Conservation (phyloP, 2,113 vertebrate species). For the Eurystomus gularis region DNA sequence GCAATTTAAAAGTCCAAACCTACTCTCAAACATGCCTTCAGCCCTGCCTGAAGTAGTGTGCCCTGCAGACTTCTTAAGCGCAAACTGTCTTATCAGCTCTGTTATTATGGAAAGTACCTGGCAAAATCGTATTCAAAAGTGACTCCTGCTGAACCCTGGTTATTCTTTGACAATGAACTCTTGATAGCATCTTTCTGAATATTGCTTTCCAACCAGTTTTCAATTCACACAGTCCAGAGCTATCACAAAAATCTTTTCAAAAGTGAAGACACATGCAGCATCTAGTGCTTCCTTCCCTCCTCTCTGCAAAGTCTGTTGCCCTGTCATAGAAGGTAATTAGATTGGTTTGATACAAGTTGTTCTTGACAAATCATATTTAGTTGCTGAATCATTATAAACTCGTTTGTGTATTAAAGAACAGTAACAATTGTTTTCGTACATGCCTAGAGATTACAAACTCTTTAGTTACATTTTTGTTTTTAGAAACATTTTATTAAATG, state of each 20-base stretch:
- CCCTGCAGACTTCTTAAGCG: not conserved
- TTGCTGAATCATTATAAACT: constrained; percentile 4
- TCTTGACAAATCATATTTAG: not conserved
- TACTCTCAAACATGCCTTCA: not conserved
- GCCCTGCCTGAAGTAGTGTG: not conserved
- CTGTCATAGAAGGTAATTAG: not conserved
- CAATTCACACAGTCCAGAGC: not conserved
- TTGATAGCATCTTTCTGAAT: not conserved
- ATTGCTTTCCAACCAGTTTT: not conserved
- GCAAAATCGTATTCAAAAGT: not conserved
- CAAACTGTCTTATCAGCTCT: not conserved
- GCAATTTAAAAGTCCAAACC: not conserved
- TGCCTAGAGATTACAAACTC: not conserved
- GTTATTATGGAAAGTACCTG: not conserved
- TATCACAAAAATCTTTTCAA: not conserved
- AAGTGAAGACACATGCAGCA: not conserved
- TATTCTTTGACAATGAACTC: not conserved
- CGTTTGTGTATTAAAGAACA: not conserved
- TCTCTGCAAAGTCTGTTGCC: not conserved
- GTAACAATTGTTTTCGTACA: not conserved
- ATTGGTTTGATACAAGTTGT: not conserved
- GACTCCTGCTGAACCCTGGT: not conserved
- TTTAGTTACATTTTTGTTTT: not conserved
- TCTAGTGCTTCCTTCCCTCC: not conserved
- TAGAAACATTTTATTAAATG: not conserved